Conservation (phyloP, 1,140 invertebrate genomes). For the Helicoverpa armigera region DNA sequence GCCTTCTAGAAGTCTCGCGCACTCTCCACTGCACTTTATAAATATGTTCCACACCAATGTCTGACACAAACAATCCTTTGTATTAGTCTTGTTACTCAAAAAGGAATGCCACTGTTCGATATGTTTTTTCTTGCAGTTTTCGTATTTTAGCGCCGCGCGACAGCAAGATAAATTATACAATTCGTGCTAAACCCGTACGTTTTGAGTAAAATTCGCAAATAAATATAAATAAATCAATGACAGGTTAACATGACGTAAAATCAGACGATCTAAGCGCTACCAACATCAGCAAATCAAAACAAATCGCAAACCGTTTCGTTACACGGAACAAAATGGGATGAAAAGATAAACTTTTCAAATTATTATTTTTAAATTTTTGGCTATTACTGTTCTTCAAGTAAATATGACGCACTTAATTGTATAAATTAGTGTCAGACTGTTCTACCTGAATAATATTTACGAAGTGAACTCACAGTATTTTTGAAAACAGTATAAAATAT, state of each 20-base stretch:
- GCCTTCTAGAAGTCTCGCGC: constrained; percentile 11
- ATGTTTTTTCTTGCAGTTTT: not conserved
- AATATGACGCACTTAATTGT: not conserved
- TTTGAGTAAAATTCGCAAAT: constrained; percentile 61
- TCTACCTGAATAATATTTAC: too few relatives aligned
- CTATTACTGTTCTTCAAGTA: not conserved
- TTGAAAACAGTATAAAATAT: not conserved
- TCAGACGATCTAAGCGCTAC: constrained; percentile 70
- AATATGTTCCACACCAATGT: not conserved
- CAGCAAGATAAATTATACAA: constrained; percentile 22
- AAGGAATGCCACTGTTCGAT: too few relatives aligned
- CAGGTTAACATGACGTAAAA: constrained; percentile 71
- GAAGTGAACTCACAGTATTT: too few relatives aligned
- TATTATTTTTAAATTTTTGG: not conserved
- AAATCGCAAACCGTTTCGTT: constrained; percentile 55
- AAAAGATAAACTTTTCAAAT: not conserved
- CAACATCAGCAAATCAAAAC: constrained; percentile 72
- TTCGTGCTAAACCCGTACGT: constrained; percentile 60
- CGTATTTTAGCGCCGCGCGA: not conserved
- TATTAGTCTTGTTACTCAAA: not conserved
- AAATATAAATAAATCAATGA: constrained; percentile 77
- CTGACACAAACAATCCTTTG: not conserved
- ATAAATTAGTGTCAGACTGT: too few relatives aligned
- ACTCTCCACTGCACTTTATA: not conserved
- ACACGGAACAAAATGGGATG: constrained; percentile 6